These are phyloP conservation scores for Sphaerophoria taeniata DNA, from an alignment of 2,888 invertebrate genomes.

Conservation along the genomic window DNA sequence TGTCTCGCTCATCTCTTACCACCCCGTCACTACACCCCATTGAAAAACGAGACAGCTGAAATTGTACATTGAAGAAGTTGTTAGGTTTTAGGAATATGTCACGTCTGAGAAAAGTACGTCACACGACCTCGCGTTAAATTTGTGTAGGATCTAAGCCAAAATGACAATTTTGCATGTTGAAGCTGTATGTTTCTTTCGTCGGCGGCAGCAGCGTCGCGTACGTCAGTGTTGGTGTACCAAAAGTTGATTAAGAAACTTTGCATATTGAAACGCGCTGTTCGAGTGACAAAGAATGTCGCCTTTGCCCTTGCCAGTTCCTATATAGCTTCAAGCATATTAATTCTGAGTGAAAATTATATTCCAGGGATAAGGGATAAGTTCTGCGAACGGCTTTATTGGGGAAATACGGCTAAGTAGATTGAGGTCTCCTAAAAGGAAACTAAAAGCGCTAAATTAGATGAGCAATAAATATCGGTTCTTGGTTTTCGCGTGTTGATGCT, in stretches of 20 bases:
- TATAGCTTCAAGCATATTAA: slow-evolving; percentile 35
- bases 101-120: slow-evolving; percentile 43
- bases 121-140: slow-evolving; percentile 1
- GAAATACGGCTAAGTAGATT: slow-evolving; percentile 54
- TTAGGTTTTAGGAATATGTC: slow-evolving; percentile 30
- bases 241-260: slow-evolving; percentile 54
- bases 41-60: slow-evolving; percentile 10
- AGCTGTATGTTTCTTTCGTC: background rate
- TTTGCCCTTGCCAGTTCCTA: background rate
- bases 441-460: slow-evolving; percentile 45
- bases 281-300: background rate
- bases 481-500: slow-evolving; percentile 39
- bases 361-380: no score
- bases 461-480: slow-evolving; percentile 61
- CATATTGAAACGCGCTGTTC: slow-evolving; percentile 27
- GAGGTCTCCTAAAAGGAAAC: slow-evolving; percentile 27
- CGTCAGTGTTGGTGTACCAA: slow-evolving; percentile 31
- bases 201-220: background rate
- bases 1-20: background rate
- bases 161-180: slow-evolving; percentile 41
- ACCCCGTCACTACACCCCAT: background rate
- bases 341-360: slow-evolving; percentile 58
- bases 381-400: slow-evolving; percentile 53
- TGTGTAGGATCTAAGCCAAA: slow-evolving; percentile 28
- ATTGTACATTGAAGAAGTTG: no score